phyloP scores from a whole-genome alignment of 2,888 invertebrate species.

The Cantharis nigra region DNA sequence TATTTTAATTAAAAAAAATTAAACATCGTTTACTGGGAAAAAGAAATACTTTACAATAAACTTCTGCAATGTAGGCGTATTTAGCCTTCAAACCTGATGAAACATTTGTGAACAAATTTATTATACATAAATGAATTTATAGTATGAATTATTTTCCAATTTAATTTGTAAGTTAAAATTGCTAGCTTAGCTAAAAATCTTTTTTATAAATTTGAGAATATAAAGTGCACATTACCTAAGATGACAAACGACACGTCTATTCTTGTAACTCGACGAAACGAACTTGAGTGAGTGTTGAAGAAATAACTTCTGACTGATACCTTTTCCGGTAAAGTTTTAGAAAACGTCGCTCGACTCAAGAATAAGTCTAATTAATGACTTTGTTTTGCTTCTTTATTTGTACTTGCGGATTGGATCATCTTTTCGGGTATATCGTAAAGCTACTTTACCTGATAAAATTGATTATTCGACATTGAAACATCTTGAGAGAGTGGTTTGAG shows the following conservation, averaged over 20 bases:
- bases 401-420: not conserved
- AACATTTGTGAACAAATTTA: not conserved
- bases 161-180: not conserved
- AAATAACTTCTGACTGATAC: slow-evolving; percentile 19
- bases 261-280: slow-evolving; percentile 23
- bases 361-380: slow-evolving; percentile 18
- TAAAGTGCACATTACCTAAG: slow-evolving; percentile 8
- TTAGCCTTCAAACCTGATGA: not conserved
- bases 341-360: not conserved
- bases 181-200: not conserved
- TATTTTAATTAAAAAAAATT: not conserved
- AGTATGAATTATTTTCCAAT: not conserved
- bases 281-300: slow-evolving; percentile 24
- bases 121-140: not conserved
- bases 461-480: not conserved
- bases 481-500: not conserved
- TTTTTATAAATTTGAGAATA: not conserved
- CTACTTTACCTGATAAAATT: not conserved
- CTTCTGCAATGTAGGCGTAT: not conserved
- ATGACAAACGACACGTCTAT: slow-evolving; percentile 26
- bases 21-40: not conserved
- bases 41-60: not conserved
- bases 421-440: not conserved
- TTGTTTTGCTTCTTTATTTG: slow-evolving; percentile 17
- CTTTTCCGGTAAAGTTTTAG: not conserved